Evolutionary conservation across 2,888 invertebrate species (phyloP), one percentile per base, ranked within the genome.

Genomic region (Cenopis cana): DNA sequence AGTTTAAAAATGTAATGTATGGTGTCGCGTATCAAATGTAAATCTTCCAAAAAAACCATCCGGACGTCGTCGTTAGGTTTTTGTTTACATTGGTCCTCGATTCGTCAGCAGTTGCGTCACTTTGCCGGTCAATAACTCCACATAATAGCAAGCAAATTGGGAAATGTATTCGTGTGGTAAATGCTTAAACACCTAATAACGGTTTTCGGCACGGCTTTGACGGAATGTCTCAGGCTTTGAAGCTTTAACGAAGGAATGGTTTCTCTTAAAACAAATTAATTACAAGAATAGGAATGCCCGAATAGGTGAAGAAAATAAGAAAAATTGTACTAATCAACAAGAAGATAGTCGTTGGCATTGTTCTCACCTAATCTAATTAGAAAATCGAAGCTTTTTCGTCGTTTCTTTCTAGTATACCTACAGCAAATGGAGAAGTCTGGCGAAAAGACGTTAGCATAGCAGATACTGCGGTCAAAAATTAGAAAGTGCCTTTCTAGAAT

Each of bases 21-120:
- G 24, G 67, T 59, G 33, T 8, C 33, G 33, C 33, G 33, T 33
- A 33, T 33, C 59, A 68, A 41, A 24, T 33, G 14, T 61, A 24
- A 6, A 10, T 64, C 18, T 65, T 41, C 20, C 57, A 14, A 50
- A 69, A 59, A 46, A 14, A 4, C 29, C n/a, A 65, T 52, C 70
- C 52, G 69, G 70, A 70, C 64, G 18, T 20, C 41, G 38, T 20
- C 46, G 33, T 70, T 50, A 49, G 20, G 54, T 66, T 66, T 71
- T 71, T 71, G 71, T 71, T 71, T 71, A 71, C 67, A 56, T 67
- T 56, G 38, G 55, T 5, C 66, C 46, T 8, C 29, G 49, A 70
- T 66, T 66, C 36, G 55, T 61, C 64, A 57, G 55, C 29, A 38
- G 55, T 66, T 61, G 61, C 66, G 66, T 67, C 67, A 67, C 38